Evolutionary conservation across 2,888 invertebrate genomes (phyloP).

Genomic region (Incurvaria masculella): DNA sequence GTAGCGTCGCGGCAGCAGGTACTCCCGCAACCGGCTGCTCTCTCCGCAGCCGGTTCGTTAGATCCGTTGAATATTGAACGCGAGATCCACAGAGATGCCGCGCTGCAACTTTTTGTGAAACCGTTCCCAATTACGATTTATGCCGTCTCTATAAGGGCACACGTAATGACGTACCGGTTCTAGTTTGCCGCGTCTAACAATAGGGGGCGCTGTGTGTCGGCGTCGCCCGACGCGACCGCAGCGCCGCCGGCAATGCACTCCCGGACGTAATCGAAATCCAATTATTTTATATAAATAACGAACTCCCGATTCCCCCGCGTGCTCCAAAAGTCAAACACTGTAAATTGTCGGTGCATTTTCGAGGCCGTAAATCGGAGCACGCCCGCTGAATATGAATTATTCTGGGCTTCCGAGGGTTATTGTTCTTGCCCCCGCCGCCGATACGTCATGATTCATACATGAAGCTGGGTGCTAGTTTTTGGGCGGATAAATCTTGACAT

Average conservation of each 20-base stretch:
- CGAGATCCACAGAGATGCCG: background rate
- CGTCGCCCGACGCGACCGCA: constrained; percentile 22
- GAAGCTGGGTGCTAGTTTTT: constrained; percentile 53
- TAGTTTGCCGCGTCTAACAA: background rate
- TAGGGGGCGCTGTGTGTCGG: constrained; percentile 3
- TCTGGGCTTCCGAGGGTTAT: constrained; percentile 31
- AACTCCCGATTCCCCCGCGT: constrained; percentile 14
- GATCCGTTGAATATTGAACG: constrained; percentile 27
- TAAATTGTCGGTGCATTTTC: constrained; percentile 30
- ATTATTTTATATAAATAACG: constrained; percentile 51
- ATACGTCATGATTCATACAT: constrained; percentile 55
- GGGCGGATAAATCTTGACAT: constrained; percentile 30
- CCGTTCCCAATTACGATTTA: constrained; percentile 45
- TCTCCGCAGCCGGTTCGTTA: constrained; percentile 30
- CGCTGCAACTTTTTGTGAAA: constrained; percentile 17
- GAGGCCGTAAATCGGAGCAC: constrained; percentile 47
- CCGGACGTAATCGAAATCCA: constrained; percentile 46
- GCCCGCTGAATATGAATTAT: constrained; percentile 54
- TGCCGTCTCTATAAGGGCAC: constrained; percentile 45
- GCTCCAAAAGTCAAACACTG: constrained; percentile 16
- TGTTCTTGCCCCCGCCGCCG: constrained; percentile 37
- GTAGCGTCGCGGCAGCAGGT: constrained; percentile 22
- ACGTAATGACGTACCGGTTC: constrained; percentile 42
- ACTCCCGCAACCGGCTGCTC: constrained; percentile 41
- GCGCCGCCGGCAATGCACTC: constrained; percentile 21